Percentiles rank a stretch among this genome's conserved stretches.
Conservation (phyloP, 2,888 invertebrate species). For the Coremacera marginata region DNA sequence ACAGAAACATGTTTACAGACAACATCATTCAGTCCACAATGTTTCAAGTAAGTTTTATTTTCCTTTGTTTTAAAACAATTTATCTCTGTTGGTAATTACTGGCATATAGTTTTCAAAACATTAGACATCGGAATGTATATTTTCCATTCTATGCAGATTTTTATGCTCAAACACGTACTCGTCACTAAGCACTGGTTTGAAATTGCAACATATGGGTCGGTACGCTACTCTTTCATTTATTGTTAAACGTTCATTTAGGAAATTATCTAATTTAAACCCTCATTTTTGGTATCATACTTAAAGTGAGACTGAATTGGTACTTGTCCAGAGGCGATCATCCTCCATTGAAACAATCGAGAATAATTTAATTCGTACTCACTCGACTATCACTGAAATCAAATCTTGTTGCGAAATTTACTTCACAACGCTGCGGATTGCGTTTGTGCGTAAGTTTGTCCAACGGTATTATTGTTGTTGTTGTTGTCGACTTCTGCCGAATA, state of each 20-base stretch:
- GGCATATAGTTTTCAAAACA: too few species aligned
- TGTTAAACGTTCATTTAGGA: background rate
- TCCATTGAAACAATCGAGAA: constrained; percentile 39
- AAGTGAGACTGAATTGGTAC: background rate
- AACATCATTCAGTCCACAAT: constrained; percentile 90
- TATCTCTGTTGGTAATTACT: too few species aligned
- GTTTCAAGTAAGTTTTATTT: constrained; percentile 73
- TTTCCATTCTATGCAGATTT: background rate
- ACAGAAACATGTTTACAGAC: constrained; percentile 92
- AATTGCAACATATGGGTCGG: background rate
- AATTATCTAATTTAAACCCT: constrained; percentile 31
- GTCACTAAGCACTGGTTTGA: background rate
- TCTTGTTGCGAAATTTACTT: background rate
- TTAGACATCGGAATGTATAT: background rate
- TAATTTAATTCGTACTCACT: constrained; percentile 60
- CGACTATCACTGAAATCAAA: constrained; percentile 24
- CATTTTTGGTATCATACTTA: background rate
- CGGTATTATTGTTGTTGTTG: background rate
- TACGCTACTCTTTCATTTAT: background rate
- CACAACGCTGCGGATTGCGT: background rate
- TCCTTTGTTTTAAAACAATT: background rate
- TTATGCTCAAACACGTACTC: background rate
- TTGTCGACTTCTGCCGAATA: background rate
- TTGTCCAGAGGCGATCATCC: constrained; percentile 13
- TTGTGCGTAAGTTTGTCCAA: constrained; percentile 25